phyloP scores from a whole-genome alignment of 1,140 invertebrate genomes.

The Dreissena polymorpha region DNA sequence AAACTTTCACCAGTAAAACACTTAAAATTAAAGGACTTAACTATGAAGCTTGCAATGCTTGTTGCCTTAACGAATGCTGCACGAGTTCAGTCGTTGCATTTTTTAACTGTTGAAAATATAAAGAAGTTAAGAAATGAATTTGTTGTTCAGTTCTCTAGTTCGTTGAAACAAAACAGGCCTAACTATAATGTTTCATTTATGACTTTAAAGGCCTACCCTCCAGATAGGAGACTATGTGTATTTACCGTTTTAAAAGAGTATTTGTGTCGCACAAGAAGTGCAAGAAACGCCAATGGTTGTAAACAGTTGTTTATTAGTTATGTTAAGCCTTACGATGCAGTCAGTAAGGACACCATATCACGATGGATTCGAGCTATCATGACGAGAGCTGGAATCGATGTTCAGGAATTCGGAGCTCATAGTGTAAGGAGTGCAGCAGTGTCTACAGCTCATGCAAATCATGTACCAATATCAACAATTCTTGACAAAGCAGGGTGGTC shows the following conservation, averaged over 20 bases:
- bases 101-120: no score
- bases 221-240: slow-evolving; percentile 12
- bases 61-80: no score
- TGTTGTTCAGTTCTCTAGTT: no score
- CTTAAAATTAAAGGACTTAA: no score
- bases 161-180: no score
- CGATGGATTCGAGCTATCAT: slow-evolving; percentile 1
- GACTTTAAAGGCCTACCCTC: not conserved
- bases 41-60: no score
- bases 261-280: not conserved
- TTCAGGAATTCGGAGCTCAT: not conserved
- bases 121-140: no score
- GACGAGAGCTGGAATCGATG: not conserved
- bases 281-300: not conserved
- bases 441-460: not conserved
- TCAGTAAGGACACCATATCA: not conserved
- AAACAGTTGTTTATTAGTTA: slow-evolving; percentile 25
- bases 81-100: no score
- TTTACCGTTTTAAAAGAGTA: not conserved
- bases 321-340: not conserved
- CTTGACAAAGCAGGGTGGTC: no score
- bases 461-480: no score
- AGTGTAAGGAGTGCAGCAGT: slow-evolving; percentile 8
- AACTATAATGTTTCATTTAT: no score
- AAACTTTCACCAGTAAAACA: no score